Conservation (phyloP, 2,113 vertebrate species). For the Grallaria varia region DNA sequence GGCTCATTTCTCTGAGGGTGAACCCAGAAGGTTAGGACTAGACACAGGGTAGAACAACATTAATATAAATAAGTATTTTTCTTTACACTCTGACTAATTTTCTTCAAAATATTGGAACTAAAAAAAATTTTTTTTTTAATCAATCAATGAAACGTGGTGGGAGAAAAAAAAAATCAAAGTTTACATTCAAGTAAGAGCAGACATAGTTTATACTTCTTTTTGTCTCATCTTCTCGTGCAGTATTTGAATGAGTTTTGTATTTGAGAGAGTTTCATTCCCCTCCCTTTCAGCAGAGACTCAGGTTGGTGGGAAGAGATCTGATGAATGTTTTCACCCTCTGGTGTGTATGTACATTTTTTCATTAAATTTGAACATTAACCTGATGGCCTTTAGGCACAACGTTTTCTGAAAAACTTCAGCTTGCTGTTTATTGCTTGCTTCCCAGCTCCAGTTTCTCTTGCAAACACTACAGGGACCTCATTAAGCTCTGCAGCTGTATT, state of each 20-base stretch:
- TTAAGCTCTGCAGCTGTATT: constrained; percentile 29
- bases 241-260: not conserved
- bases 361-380: constrained; percentile 42
- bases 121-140: not conserved
- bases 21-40: not conserved
- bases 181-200: not conserved
- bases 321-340: not conserved
- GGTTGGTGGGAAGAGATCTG: not conserved
- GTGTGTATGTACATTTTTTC: not conserved
- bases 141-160: not conserved
- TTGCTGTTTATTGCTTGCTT: constrained; percentile 26
- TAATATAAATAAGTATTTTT: not conserved
- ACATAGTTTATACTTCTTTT: not conserved
- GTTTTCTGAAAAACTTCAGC: constrained; percentile 2
- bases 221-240: not conserved
- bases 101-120: not conserved
- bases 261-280: not conserved
- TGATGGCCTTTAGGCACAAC: constrained; percentile 23
- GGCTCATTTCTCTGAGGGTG: not conserved
- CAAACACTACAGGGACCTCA: constrained; percentile 40
- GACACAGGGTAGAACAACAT: not conserved
- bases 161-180: not conserved
- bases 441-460: not conserved
- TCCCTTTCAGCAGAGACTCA: not conserved
- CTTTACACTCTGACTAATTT: not conserved